phyloP scores from a whole-genome alignment of 2,888 invertebrate genomes.

The Dendrolimus houi region DNA sequence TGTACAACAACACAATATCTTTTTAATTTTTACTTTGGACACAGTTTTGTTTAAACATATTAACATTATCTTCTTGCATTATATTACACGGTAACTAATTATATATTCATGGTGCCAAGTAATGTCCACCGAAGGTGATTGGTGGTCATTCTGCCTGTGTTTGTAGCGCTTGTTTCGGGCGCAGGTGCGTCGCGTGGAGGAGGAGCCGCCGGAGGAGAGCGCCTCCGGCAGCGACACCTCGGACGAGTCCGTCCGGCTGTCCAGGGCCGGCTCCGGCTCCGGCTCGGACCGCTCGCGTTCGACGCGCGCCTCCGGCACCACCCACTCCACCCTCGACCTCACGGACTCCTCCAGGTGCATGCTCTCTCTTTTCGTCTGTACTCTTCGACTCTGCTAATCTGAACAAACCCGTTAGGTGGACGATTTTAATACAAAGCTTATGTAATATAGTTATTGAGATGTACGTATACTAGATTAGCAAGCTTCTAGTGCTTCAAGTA shows the following conservation, averaged over 20 bases:
- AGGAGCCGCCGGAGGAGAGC: slow-evolving; percentile 25
- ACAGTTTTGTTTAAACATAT: too few species aligned
- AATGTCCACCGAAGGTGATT: background rate
- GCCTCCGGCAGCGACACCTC: slow-evolving; percentile 36
- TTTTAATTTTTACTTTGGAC: too few species aligned
- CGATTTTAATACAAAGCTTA: too few species aligned
- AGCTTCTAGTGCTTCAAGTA: too few species aligned
- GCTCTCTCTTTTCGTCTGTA: background rate
- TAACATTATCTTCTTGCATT: background rate
- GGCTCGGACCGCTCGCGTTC: slow-evolving; percentile 18
- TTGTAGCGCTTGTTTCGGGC: too few species aligned
- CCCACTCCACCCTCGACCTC: slow-evolving; percentile 21
- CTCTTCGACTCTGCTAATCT: background rate
- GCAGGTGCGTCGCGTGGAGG: slow-evolving; percentile 18
- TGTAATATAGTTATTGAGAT: too few species aligned
- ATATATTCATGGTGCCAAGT: background rate
- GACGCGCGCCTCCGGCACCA: slow-evolving; percentile 10
- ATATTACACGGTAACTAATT: too few species aligned
- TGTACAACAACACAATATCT: too few species aligned
- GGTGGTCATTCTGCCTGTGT: background rate
- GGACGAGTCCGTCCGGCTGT: slow-evolving; percentile 45
- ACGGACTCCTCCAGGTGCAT: slow-evolving; percentile 23
- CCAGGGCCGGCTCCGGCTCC: slow-evolving; percentile 5
- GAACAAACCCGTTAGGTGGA: too few species aligned
- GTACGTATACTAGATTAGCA: too few species aligned